Evolutionary conservation across 2,888 invertebrate species (phyloP).

Genomic region (Asteroscopus sphinx): DNA sequence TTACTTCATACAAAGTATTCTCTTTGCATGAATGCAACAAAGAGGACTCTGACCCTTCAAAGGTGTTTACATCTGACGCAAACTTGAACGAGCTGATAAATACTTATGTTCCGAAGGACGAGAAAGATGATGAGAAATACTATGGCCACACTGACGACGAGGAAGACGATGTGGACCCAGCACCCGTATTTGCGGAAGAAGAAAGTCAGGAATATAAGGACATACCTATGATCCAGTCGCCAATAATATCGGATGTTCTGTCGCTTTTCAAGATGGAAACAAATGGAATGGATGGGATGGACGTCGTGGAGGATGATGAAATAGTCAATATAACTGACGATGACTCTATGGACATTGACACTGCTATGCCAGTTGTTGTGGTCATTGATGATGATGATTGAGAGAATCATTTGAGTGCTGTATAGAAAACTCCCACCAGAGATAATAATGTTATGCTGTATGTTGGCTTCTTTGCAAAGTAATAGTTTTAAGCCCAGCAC

Average conservation of each 20-base stretch:
- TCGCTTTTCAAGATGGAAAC: constrained; percentile 75
- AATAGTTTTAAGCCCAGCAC: not conserved
- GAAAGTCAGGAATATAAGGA: constrained; percentile 48
- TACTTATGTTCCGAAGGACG: constrained; percentile 79
- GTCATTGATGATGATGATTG: constrained; percentile 40
- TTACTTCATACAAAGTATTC: constrained; percentile 78
- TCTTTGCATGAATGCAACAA: constrained; percentile 77
- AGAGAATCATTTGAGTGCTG: not conserved
- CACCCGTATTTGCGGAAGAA: constrained; percentile 46
- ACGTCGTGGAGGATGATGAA: constrained; percentile 52
- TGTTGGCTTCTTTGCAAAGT: not conserved
- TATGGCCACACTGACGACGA: constrained; percentile 79
- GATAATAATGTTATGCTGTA: not conserved
- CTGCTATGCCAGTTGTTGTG: constrained; percentile 24
- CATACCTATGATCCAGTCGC: constrained; percentile 66
- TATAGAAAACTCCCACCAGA: constrained; percentile 1
- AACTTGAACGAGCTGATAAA: constrained; percentile 76
- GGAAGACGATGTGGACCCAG: constrained; percentile 53
- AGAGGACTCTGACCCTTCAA: constrained; percentile 77
- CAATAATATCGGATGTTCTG: constrained; percentile 84
- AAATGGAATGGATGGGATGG: constrained; percentile 23
- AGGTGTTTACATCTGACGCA: constrained; percentile 79
- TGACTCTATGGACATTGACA: constrained; percentile 26
- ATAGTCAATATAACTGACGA: constrained; percentile 71
- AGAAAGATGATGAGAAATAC: constrained; percentile 82